These are phyloP conservation scores for Harpagifer antarcticus DNA, from an alignment of 2,797 vertebrate species.

Conservation along the genomic window DNA sequence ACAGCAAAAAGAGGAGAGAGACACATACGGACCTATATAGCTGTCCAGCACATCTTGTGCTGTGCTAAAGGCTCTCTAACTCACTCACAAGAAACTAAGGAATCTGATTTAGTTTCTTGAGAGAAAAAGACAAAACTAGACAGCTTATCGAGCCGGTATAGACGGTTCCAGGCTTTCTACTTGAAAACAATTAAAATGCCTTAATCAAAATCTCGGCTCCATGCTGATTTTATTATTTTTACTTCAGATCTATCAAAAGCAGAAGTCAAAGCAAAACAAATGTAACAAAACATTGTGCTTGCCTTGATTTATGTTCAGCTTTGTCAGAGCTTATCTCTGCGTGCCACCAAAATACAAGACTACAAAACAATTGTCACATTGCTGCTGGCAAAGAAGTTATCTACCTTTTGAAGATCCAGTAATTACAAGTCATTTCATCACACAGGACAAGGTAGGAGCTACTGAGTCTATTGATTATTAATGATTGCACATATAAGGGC, in stretches of 20 bases:
- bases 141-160: constrained; percentile 8
- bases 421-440: constrained; percentile 61
- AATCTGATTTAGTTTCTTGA: not conserved
- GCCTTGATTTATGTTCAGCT: constrained; percentile 13
- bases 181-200: constrained; percentile 41
- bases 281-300: constrained; percentile 39
- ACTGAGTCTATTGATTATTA: constrained; percentile 39
- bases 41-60: constrained; percentile 26
- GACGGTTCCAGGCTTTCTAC: constrained; percentile 9
- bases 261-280: not conserved
- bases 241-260: constrained; percentile 46
- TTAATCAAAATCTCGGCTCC: constrained; percentile 42
- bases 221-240: constrained; percentile 34
- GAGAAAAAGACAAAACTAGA: constrained; percentile 23
- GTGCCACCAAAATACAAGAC: constrained; percentile 30
- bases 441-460: constrained; percentile 13
- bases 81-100: not conserved
- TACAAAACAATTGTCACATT: constrained; percentile 44
- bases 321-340: constrained; percentile 44
- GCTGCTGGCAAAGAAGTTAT: constrained; percentile 44
- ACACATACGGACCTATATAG: constrained; percentile 14
- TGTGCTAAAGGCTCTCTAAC: constrained; percentile 5
- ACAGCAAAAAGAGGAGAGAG: not conserved
- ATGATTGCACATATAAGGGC: not conserved
- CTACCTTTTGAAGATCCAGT: constrained; percentile 38